Evolutionary conservation across 2,888 invertebrate genomes (phyloP), one percentile per base, ranked within the genome.

Genomic region (Lamellibrachia satsuma): DNA sequence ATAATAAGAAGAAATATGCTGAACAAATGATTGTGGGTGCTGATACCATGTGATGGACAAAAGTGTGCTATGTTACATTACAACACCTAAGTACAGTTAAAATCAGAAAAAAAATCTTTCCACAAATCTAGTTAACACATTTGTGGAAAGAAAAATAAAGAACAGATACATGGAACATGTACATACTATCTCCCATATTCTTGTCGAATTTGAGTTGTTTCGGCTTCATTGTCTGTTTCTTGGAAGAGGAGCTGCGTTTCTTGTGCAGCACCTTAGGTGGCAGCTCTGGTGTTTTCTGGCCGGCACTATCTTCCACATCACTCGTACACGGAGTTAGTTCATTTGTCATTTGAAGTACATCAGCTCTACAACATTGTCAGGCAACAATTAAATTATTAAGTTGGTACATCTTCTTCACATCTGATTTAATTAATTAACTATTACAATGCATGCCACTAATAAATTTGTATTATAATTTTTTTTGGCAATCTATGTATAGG

Each of bases 161-260:
- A 15, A n/a, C 75, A 75, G 75, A 75, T 6, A 3, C 22, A 22
- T 75, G 6, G 15, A 75, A 75, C 3, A 6, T 22, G 15, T 75
- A 75, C 75, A n/a, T 75, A 75, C 75, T n/a, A 75, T 75, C 11
- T 6, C 22, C 22, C 75, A 15, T n/a, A 4, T 75, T 75, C 75
- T 75, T 75, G 75, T 75, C 22, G n/a, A 75, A 75, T 75, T 75
- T 75, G 22, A 75, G 75, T 75, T 75, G 75, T 75, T 75, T 75
- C 22, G 75, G 75, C 75, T 75, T 75, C 75, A 75, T 75, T n/a
- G 22, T 22, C 22, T 75, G 75, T 75, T 75, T 75, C 75, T 75
- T 75, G 75, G 75, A 75, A 75, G 75, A 75, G 75, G 75, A 75
- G 75, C 15, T 75, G 75, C 22, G 75, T 75, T 75, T 75, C 75